Evolutionary conservation across 1,140 invertebrate genomes (phyloP), one percentile per base, ranked within the genome.

Genomic region (Drosophila mojavensis): DNA sequence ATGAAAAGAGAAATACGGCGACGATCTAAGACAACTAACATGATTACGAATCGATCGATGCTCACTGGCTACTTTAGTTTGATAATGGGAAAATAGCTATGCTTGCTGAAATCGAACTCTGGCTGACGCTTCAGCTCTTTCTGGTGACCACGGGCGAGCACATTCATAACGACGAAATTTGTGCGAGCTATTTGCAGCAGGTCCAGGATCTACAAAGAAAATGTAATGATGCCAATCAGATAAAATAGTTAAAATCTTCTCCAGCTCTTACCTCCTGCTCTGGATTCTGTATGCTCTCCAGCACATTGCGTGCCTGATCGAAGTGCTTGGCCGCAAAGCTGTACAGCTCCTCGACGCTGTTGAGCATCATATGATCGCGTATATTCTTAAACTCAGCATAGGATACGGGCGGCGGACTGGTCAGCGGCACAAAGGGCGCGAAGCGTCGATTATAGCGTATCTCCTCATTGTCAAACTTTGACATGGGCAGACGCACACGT

Each of bases 361-460:
- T 75, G 20, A 78, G 77, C 86, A 90, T 90, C 84, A 91, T 91
- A 20, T 83, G 90, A 20, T 88, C 93, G 4, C 93, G 92, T 93
- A 96, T 95, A 75, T 96, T 95, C 86, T 95, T 91, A 91, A 97
- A 98, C 93, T 98, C 97, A 53, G 94, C 93, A 92, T 98, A 98
- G 78, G 96, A 96, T 26, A 98, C 97, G 9, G 97, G 96, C 0
- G 98, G 97, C 15, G 98, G 98, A 0, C 97, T 97, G n/a, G 96
- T 93, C 3, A 99, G 94, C 28, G 95, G 95, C 20, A 95, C 95
- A 91, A 99, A 98, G 5, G 98, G 97, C 10, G 96, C 94, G 94
- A 99, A 97, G 65, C 98, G 95, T 74, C 99, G 98, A 88, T 98
- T 97, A 92, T 98, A 99, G 41, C 98, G 95, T 11, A 99, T 97